Evolutionary conservation across 2,888 invertebrate species (phyloP), one percentile per base, ranked within the genome.

Genomic region (Sminthurides aquaticus): DNA sequence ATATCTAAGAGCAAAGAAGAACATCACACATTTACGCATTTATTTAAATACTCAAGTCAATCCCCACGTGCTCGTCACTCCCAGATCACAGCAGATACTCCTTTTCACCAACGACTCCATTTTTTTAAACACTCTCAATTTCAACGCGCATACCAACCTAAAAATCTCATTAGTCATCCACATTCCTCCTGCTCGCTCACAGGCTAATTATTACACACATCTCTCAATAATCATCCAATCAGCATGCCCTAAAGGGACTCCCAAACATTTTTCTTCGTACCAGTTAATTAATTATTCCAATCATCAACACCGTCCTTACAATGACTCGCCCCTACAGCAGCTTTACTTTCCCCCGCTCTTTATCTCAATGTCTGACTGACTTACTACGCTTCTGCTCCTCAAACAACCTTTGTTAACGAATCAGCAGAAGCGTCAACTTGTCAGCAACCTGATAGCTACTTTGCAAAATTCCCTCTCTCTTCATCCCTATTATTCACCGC

Each of bases 1-100:
- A 56, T 70, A 74, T 26, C 52, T 52, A 22, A 20, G 20, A 52
- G 22, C 5, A 34, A 34, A 34, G 15, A 11, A 11, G 43, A 8
- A 52, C 20, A 8, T 18, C 52, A 52, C 5, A 18, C 5, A 34
- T 34, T 52, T 52, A 15, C 22, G 20, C 20, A 52, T 18, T 52
- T 52, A 22, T 52, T 18, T 20, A 8, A 15, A 5, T 15, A 15
- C 52, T 15, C 18, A 52, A 52, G 3, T 22, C 52, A 20, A 15
- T n/a, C 20, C 52, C 20, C 20, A 34, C 43, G 43, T 15, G 8
- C 15, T 34, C 15, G 8, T 15, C 43, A 5, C 15, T 34, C 43
- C 43, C 5, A 5, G 8, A 34, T 11, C 15, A 5, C 43, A 34
- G 43, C 43, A 5, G 15, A 5, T 5, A 34, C 43, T 34, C 8